Conservation (phyloP, 2,797 vertebrate genomes). For the Yasuhikotakia modesta region DNA sequence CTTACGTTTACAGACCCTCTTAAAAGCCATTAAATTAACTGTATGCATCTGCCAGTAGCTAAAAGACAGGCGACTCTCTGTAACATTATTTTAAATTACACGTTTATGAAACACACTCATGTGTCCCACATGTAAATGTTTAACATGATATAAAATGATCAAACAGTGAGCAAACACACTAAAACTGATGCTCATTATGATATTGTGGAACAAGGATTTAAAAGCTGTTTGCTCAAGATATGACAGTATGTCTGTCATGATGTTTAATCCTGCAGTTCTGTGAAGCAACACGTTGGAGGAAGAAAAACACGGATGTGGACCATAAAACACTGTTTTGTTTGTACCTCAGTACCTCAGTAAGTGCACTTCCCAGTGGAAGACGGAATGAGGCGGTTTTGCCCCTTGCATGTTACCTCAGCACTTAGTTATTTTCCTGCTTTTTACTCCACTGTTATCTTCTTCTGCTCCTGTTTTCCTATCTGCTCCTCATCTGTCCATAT, state of each 20-base stretch:
- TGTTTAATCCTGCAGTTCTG: background rate
- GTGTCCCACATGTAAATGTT: conserved; percentile 30
- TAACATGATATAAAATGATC: conserved; percentile 4
- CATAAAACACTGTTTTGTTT: background rate
- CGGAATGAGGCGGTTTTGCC: background rate
- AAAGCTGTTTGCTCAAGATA: conserved; percentile 46
- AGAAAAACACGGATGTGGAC: background rate
- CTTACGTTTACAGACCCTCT: conserved; percentile 30
- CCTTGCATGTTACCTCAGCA: background rate
- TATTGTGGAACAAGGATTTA: conserved; percentile 28
- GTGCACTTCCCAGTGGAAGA: background rate
- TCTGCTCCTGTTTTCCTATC: conserved; percentile 44
- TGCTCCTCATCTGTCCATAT: conserved; percentile 58
- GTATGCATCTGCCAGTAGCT: background rate
- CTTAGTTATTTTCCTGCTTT: conserved; percentile 17
- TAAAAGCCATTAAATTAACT: conserved; percentile 45
- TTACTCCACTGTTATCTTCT: conserved; percentile 59
- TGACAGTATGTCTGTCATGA: conserved; percentile 21
- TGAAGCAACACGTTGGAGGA: conserved; percentile 22
- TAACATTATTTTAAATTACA: background rate
- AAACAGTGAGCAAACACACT: conserved; percentile 43
- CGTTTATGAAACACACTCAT: background rate
- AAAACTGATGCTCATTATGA: conserved; percentile 41
- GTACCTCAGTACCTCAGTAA: background rate
- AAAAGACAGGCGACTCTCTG: background rate